A percentile compares a stretch with the other conserved stretches of the same genome.
Conservation (phyloP, 2,797 vertebrate genomes). For the Rhinella marina region DNA sequence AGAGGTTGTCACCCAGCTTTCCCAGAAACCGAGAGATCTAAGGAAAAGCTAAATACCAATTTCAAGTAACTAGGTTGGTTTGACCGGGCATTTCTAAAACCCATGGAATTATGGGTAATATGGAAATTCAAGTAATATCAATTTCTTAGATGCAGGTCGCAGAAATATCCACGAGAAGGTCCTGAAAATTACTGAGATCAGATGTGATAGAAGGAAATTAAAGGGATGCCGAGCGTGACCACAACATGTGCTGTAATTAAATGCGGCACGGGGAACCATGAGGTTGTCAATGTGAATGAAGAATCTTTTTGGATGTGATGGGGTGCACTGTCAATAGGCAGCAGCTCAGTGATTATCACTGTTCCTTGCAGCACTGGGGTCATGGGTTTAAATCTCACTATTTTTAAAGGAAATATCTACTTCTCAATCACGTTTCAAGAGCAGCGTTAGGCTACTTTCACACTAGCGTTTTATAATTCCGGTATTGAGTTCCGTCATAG, state of each 20-base stretch:
- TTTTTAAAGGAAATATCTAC: too few species aligned
- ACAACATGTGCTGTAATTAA: slow-evolving; percentile 27
- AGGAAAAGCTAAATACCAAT: not conserved
- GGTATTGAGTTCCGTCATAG: too few species aligned
- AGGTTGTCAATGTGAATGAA: not conserved
- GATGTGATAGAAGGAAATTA: slow-evolving; percentile 15
- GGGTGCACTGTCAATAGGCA: not conserved
- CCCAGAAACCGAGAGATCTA: not conserved
- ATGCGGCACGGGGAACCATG: not conserved
- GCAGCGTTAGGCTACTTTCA: too few species aligned
- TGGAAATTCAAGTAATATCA: slow-evolving; percentile 2
- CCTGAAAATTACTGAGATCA: not conserved
- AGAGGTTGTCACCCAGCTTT: too few species aligned
- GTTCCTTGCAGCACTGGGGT: too few species aligned
- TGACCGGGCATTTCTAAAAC: not conserved
- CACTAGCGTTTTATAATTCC: too few species aligned
- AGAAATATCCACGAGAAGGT: not conserved
- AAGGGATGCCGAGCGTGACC: slow-evolving; percentile 7
- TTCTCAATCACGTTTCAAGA: too few species aligned
- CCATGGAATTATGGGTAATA: not conserved
- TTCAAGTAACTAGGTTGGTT: not conserved
- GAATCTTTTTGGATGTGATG: not conserved
- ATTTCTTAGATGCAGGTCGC: not conserved
- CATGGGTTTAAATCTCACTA: too few species aligned
- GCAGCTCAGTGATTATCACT: too few species aligned